Evolutionary conservation across 2,888 invertebrate species (phyloP), one percentile per base, ranked within the genome.

Genomic region (Rotaria magnacalcarata): DNA sequence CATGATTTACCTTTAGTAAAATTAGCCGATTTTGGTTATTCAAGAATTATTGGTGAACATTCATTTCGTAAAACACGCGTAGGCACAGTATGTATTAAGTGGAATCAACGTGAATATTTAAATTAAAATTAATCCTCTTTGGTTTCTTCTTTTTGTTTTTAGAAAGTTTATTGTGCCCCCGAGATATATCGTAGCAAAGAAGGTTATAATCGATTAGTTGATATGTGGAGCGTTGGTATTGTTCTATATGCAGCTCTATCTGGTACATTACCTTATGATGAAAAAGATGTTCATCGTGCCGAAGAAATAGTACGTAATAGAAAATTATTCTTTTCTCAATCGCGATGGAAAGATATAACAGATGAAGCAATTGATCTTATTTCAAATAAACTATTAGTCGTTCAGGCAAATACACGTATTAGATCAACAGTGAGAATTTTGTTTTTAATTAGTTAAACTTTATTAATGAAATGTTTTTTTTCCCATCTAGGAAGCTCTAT

Each of bases 1-100:
- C 19, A 34, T 67, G 67, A 67, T 34, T 41, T 67, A 19, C 67
- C 67, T 4, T 67, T 80, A 14, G 80, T 47, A 6, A 80, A 80
- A 47, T 47, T 80, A 47, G 80, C 80, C 11, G 80, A 80, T 80
- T 80, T 80, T n/a, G 80, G 80, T n/a, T 80, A 80, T 47, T 43
- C 80, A 14, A 80, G 80, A 80, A 80, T 80, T 14, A 80, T 80
- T n/a, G 47, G 43, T n/a, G 80, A 80, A 47, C 80, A 80, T 80
- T 80, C 80, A 47, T 80, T 80, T 47, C 43, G 80, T 24, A 43
- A 47, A 47, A 80, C 80, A 80, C 80, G 47, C 14, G 80, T 80
- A 11, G 80, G 80, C 47, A 80, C 80, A 24, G 80, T 80, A 47
- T 47, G 80, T 80, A 80, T 27, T 21, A 16, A 34, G 16, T 34